phyloP scores from a whole-genome alignment of 2,888 invertebrate species.

The Pinctada fucata region DNA sequence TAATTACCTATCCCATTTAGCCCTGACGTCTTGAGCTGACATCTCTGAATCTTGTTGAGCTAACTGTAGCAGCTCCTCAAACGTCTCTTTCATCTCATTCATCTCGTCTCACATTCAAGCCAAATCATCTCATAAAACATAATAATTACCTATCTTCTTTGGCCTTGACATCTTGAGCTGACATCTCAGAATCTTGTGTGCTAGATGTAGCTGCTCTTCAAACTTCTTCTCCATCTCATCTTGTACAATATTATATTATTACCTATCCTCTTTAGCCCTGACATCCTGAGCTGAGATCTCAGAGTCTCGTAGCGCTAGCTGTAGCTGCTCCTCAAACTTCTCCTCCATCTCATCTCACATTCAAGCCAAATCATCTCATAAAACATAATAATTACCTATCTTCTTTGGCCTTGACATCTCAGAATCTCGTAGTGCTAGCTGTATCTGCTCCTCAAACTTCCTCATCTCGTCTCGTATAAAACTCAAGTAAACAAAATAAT shows the following conservation, averaged over 20 bases:
- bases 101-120: constrained; percentile 53
- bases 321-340: constrained; percentile 44
- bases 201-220: constrained; percentile 44
- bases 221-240: constrained; percentile 14
- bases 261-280: constrained; percentile 36
- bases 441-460: constrained; percentile 43
- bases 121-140: constrained; percentile 53
- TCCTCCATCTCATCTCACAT: constrained; percentile 56
- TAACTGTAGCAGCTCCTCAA: constrained; percentile 49
- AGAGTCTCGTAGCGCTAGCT: constrained; percentile 51
- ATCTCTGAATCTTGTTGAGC: constrained; percentile 54
- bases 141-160: constrained; percentile 37
- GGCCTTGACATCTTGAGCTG: constrained; percentile 33
- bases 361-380: constrained; percentile 54
- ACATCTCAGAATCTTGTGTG: constrained; percentile 52
- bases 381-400: neutral
- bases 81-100: constrained; percentile 52
- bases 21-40: constrained; percentile 38
- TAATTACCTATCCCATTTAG: constrained; percentile 34
- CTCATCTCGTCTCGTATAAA: too few relatives aligned
- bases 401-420: constrained; percentile 39
- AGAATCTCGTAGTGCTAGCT: constrained; percentile 50
- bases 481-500: constrained; percentile 11
- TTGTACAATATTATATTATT: constrained; percentile 2
- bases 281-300: constrained; percentile 36